Base-by-base conservation (phyloP, 2,797 vertebrate species). In the Gallirallus australis region DNA sequence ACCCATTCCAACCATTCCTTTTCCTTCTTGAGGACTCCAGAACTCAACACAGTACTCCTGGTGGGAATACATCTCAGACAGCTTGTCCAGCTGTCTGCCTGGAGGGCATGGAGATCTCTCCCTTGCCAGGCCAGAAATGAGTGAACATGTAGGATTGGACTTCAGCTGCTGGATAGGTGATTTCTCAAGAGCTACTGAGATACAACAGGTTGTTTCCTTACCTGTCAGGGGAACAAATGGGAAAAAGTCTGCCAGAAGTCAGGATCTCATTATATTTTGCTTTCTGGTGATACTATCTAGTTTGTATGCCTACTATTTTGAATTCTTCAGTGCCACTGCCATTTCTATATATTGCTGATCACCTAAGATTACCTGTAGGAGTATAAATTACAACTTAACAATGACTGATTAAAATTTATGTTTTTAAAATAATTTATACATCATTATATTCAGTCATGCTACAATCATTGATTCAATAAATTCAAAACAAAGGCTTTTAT, bases 401-500 rank as follows among this genome's bases (percentile, higher is more conserved):
- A 77, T 15, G 2, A 14, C 27, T 63, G 80, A 75, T 48, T 83
- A 86, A 90, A 93, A 75, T 30, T 71, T 33, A 33, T 66, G 48
- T 70, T 72, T 85, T 21, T 28, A 37, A 66, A 86, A 77, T 48
- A 64, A 83, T 37, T 48, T 66, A 47, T 63, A n/a, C 27, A 18
- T 52, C 15, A 52, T 47, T 47, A 48, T 57, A 53, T 68, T 64
- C 52, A 54, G 28, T 81, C 69, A 64, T 59, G 20, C 4, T 61
- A 15, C 33, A 50, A 37, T 75, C 28, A 7, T 54, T 90, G 61
- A 64, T 56, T 71, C 25, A 56, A 66, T 39, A 93, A 64, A 53
- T 24, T 61, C 31, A 60, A 83, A 94, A 16, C 45, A 94, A 82
- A 71, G 4, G 6, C 7, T 61, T 95, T 75, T 91, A 19, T 79